These are phyloP conservation scores for Tyrannus savana DNA, from an alignment of 2,113 vertebrate species.

Conservation along the genomic window DNA sequence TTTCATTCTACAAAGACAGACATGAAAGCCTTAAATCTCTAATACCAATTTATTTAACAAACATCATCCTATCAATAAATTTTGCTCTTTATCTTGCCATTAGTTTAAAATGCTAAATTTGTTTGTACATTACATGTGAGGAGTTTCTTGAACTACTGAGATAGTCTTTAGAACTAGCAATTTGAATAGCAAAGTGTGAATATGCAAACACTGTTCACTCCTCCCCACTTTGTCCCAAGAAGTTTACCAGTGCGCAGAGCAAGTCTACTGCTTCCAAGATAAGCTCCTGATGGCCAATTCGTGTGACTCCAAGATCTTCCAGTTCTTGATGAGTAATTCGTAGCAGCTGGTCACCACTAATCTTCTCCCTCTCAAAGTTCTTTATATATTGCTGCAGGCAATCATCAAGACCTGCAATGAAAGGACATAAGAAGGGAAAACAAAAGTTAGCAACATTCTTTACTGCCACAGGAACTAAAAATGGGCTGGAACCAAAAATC, in stretches of 20 bases:
- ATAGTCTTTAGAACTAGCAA: not conserved
- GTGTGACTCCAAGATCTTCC: slow-evolving; percentile 94
- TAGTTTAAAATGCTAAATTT: not conserved
- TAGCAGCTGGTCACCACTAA: slow-evolving; percentile 92
- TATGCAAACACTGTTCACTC: not conserved
- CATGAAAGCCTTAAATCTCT: not conserved
- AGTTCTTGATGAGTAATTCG: slow-evolving; percentile 96
- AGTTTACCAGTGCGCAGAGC: slow-evolving; percentile 92
- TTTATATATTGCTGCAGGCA: slow-evolving; percentile 97
- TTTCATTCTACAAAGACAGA: not conserved
- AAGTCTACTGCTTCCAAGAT: slow-evolving; percentile 97
- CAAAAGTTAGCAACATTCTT: not conserved
- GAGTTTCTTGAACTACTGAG: not conserved
- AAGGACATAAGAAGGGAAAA: not conserved
- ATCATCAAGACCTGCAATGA: slow-evolving; percentile 89
- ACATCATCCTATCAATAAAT: not conserved
- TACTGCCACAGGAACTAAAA: not conserved
- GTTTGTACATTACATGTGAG: not conserved
- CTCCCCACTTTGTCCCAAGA: not conserved
- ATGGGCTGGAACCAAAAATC: not conserved
- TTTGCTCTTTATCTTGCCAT: not conserved
- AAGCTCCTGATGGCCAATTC: slow-evolving; percentile 96
- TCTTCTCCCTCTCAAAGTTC: slow-evolving; percentile 94
- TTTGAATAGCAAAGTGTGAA: not conserved
- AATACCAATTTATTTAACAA: not conserved